Base-by-base conservation (phyloP, 2,797 vertebrate species). In the Anguilla anguilla region DNA sequence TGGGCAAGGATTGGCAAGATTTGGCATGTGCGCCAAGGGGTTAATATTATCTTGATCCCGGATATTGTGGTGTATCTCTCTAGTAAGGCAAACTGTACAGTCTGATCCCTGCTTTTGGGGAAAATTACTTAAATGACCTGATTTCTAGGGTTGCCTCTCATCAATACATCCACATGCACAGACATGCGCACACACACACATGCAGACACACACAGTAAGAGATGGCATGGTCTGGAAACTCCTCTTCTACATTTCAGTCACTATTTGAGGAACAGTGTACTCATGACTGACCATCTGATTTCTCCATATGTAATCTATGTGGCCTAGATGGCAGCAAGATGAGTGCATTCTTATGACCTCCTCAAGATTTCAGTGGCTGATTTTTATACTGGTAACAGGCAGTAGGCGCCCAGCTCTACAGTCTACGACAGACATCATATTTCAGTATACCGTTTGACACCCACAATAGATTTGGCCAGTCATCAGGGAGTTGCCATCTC, bases 401-500 rank as follows among this genome's bases (percentile, higher is more conserved):
- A 13, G n/a, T 74, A 74, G 13, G 74, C 5, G 39, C 74, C 19
- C 39, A 17, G 35, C 15, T 79, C 39, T 10, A 35, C 13, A 2
- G 74, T 39, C 81, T 53, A 10, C n/a, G 0, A n/a, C 46, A 28
- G 49, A n/a, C 31, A 35, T 87, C 6, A 53, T 43, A 57, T 85
- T 46, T 64, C 22, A 6, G 17, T 72, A 46, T 51, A 43, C 64
- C 43, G 43, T 6, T 39, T 72, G 83, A 55, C 17, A 28, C 25
- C 53, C 85, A 61, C 59, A 55, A 79, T 85, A 84, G 83, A 81
- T 17, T 22, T 25, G 46, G 57, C 83, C 85, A 90, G 91, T 94
- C 91, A 90, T 93, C 93, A 93, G 84, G 90, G 88, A 91, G 91
- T 77, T 85, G 82, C 67, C 83, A 87, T 92, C 85, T 93, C 88